Conservation (phyloP, 2,888 invertebrate species). For the Agrilus mali region DNA sequence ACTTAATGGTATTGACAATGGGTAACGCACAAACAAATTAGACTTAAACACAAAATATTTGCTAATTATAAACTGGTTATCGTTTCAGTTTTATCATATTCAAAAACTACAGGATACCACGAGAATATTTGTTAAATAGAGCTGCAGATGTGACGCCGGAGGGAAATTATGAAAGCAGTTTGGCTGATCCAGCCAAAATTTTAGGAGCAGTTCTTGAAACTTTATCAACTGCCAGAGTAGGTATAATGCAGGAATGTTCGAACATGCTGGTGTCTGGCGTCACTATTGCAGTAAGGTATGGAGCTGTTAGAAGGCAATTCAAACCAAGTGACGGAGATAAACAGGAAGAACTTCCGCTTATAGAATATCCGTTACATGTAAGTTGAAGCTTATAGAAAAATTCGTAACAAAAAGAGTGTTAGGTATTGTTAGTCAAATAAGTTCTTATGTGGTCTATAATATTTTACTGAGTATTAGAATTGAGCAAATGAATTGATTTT, state of each 20-base stretch:
- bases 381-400: constrained; percentile 19
- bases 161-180: constrained; percentile 81
- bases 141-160: constrained; percentile 82
- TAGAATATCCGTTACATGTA: constrained; percentile 77
- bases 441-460: no score
- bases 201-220: constrained; percentile 78
- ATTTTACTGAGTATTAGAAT: no score
- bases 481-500: no score
- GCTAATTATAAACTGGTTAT: constrained; percentile 4
- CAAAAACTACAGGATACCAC: constrained; percentile 75
- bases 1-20: constrained; percentile 86
- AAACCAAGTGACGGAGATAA: constrained; percentile 33
- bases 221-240: constrained; percentile 71
- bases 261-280: constrained; percentile 59
- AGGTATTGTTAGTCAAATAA: no score
- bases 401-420: neutral
- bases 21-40: constrained; percentile 37
- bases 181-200: constrained; percentile 75
- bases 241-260: constrained; percentile 54
- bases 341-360: constrained; percentile 54
- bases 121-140: constrained; percentile 71
- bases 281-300: constrained; percentile 68
- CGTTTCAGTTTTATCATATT: constrained; percentile 68
- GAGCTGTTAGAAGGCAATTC: constrained; percentile 69
- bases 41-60: no score